Base-by-base conservation (phyloP, 2,797 vertebrate species). In the Esox masquinongy region DNA sequence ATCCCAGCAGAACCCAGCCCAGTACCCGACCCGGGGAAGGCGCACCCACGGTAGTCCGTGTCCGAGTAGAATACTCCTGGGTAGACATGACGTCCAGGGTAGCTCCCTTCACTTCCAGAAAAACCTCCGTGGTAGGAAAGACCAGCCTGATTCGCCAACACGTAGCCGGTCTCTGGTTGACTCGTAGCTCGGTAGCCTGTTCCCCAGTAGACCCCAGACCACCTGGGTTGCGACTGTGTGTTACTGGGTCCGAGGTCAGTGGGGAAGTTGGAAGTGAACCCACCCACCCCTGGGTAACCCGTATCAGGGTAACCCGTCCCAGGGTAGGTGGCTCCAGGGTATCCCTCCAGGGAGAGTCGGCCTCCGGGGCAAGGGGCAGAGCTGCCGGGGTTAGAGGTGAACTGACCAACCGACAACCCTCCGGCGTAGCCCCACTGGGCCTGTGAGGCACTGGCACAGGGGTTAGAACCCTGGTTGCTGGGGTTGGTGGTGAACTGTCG, bases 401-500 rank as follows among this genome's bases (percentile, higher is more conserved):
- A 51, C 4, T 16, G 50, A 51, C 50, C 16, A 51, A 59, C n/a
- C 3, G 53, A 9, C n/a, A 59, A 17, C 53, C n/a, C 50, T 19
- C 50, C 50, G 19, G 50, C 11, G n/a, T 59, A 22, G 24, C 11
- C 22, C 56, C n/a, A 22, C 56, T 61, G 56, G 22, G 22, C 56
- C 12, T 24, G 56, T 12, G 56, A n/a, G 22, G 22, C 3, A 24
- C 22, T 24, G 56, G 53, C 3, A 9, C 9, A 22, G 53, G 53
- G 53, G 53, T 56, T 12, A 22, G 53, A 1, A 43, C 7, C 7
- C 9, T 11, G 17, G 51, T 5, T 1, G 39, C 39, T 43, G 53
- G n/a, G 53, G 8, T 59, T 36, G 17, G 49, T 5, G 50, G 1
- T 12, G 61, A 80, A 16, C 1, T 36, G 72, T 39, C 80, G 75